Evolutionary conservation across 23 tunicate species (phyloP), one percentile per base, ranked within the genome.

Genomic region (Styela clava): DNA sequence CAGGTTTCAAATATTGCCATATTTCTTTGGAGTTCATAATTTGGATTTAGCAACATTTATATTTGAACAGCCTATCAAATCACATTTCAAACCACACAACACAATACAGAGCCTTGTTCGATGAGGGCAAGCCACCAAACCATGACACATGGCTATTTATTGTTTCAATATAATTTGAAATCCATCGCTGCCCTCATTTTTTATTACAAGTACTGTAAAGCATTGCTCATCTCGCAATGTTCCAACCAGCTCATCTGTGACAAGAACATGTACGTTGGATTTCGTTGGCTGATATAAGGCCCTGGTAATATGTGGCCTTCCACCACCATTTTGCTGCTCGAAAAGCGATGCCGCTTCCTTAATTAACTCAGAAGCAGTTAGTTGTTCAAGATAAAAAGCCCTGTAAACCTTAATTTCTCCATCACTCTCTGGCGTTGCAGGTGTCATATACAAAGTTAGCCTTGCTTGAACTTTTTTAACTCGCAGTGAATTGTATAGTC

Each of bases 211-310:
- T 16, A 89, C 85, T 31, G 79, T 74, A 34, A 89, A 95, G 44
- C 89, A 86, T 21, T 95, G 87, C 63, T 95, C 99, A 37, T 87
- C 88, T 52, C 86, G 86, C 85, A 95, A 85, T 34, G 82, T 84
- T 3, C 88, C 70, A 32, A 95, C 96, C 77, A 95, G 91, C 37
- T 95, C 96, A 77, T 95, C 96, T 18, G 96, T 95, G 18, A 95
- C 99, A 24, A 95, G 69, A 21, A 95, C 99, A 69, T 95, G 91
- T 28, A 95, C 90, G 35, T 78, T 84, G n/a, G 90, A 82, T 24
- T 73, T 62, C 20, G 74, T 78, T n/a, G 97, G 97, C 65, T 91
- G 97, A 52, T 91, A 91, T 26, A 91, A 61, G 71, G 88, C 88
- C 24, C 87, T 72, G 0, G 85, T 68, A 19, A 86, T 83, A 3